Base-by-base conservation (phyloP, 2,888 invertebrate genomes). In the Andrena bucephala region DNA sequence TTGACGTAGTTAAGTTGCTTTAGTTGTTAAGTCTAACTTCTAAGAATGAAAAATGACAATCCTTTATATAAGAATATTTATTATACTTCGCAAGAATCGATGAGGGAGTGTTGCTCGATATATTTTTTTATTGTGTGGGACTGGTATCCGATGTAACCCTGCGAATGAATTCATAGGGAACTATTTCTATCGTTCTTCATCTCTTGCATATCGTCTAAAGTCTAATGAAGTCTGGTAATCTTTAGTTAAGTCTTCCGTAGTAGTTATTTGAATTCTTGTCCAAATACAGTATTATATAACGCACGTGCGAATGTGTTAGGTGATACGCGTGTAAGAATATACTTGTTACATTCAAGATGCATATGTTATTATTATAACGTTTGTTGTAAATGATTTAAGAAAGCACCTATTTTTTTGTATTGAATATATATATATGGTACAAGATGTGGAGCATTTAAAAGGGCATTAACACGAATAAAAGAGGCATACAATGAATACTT, bases 371-470 rank as follows among this genome's bases (percentile, higher is more conserved):
- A 71, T 78, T 36, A 54, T 48, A 67, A 73, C 29, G 24, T 76
- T 68, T 1, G n/a, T 76, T 68, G 52, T 57, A 70, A 69, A 63
- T 65, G 42, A 81, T 31, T 10, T 57, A 50, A 52, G 24, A 67
- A 52, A 54, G 70, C 62, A 75, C 81, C 81, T 84, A 69, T 74
- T 71, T 82, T 81, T 81, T 83, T 81, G 16, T 76, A 76, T 80
- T 27, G 13, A 24, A 84, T 42, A 36, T 50, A 54, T 57, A 84
- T 52, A 60, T 52, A 42, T 74, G 69, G 54, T 68, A 69, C 62
- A 69, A 60, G 80, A 66, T 50, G 27, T 52, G 42, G 52, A 65
- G 52, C 60, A 84, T 78, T 84, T 76, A 80, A 60, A 31, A 13
- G 73, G 80, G 72, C 76, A 84, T 84, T 84, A 84, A 13, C 65